Conservation (phyloP, 2,888 invertebrate genomes). For the Cryptosula pallasiana region DNA sequence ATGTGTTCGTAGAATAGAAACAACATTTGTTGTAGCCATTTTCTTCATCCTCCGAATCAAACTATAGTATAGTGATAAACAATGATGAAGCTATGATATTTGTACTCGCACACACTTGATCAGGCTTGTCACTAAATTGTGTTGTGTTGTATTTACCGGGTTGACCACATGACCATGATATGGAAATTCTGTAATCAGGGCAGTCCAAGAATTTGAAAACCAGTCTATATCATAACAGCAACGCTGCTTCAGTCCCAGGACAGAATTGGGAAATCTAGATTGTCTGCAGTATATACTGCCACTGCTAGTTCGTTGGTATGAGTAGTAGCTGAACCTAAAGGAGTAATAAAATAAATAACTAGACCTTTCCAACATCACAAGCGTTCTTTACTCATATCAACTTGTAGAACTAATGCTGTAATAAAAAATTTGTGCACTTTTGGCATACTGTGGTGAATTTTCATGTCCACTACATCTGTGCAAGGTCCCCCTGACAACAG, state of each 20-base stretch:
- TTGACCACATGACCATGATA: conserved; percentile 1
- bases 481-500: too few relatives aligned
- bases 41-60: background rate
- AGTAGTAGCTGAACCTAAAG: background rate
- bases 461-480: too few relatives aligned
- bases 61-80: too few relatives aligned
- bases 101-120: too few relatives aligned
- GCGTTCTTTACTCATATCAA: too few relatives aligned
- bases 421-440: too few relatives aligned
- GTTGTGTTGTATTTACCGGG: background rate
- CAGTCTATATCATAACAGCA: background rate
- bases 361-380: too few relatives aligned
- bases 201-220: background rate
- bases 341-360: background rate
- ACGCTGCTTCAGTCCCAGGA: background rate
- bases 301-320: background rate
- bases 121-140: background rate
- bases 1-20: background rate
- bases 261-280: background rate
- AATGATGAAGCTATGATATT: too few relatives aligned
- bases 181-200: background rate
- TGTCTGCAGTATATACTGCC: background rate
- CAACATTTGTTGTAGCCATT: background rate
- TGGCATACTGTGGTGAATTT: too few relatives aligned
- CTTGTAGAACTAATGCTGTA: background rate